These are phyloP conservation scores for Ornithoptera alexandrae DNA, from an alignment of 2,888 invertebrate genomes.

Conservation along the genomic window DNA sequence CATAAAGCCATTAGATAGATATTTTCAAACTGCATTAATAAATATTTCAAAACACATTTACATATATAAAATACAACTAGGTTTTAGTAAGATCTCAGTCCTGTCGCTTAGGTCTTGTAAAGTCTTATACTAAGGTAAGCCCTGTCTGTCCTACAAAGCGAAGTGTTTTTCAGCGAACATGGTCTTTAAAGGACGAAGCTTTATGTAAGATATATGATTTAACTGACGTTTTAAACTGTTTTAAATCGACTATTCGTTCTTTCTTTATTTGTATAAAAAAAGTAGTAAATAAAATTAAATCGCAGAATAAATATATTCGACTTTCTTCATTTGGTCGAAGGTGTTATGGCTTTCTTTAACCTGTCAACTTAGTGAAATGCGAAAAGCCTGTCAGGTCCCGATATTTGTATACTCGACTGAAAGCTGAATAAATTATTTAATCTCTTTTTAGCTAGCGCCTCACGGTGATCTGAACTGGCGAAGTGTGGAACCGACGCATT, in stretches of 20 bases:
- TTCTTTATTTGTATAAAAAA: no score
- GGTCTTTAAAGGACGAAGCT: no score
- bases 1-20: no score
- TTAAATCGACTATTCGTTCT: neutral
- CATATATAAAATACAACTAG: no score
- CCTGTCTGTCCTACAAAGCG: no score
- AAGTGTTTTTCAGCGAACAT: no score
- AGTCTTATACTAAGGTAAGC: neutral
- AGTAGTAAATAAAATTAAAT: neutral
- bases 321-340: neutral
- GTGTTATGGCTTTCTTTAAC: neutral
- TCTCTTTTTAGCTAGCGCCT: neutral
- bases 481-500: neutral
- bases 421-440: neutral
- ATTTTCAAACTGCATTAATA: no score
- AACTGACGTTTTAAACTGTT: no score
- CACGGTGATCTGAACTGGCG: neutral
- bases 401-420: neutral
- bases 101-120: no score
- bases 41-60: no score
- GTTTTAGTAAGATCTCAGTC: no score
- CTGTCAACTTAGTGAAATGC: neutral
- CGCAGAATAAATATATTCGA: neutral
- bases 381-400: neutral
- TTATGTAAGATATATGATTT: no score